A percentile compares a stretch with the other conserved stretches of the same genome.
Conservation (phyloP, 2,797 vertebrate species). For the Myotis planiceps region DNA sequence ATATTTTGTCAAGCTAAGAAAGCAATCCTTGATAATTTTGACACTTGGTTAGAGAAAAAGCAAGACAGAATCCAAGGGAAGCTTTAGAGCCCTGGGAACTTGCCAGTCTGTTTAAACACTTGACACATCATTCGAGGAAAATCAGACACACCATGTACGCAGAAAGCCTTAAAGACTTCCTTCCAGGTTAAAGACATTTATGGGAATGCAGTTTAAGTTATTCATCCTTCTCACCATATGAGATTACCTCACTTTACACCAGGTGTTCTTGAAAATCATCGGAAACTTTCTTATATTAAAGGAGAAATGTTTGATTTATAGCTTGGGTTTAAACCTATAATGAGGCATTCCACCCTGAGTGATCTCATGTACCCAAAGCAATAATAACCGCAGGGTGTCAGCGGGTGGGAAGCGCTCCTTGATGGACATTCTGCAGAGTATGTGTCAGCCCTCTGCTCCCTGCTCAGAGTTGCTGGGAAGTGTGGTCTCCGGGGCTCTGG, state of each 20-base stretch:
- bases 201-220: background rate
- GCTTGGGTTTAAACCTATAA: slow-evolving; percentile 46
- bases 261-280: slow-evolving; percentile 65
- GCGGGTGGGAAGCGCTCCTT: background rate
- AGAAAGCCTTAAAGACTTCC: slow-evolving; percentile 36
- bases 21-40: slow-evolving; percentile 26
- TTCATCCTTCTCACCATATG: background rate
- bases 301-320: slow-evolving; percentile 63
- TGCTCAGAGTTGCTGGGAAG: background rate
- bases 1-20: slow-evolving; percentile 61
- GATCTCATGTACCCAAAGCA: slow-evolving; percentile 39
- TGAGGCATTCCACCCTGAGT: slow-evolving; percentile 46
- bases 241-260: slow-evolving; percentile 47
- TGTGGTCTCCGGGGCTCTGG: background rate
- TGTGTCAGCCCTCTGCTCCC: background rate
- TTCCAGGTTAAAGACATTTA: slow-evolving; percentile 53
- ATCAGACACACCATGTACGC: background rate
- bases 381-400: background rate
- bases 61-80: background rate
- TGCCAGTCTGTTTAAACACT: slow-evolving; percentile 51
- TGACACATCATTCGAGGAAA: slow-evolving; percentile 51
- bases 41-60: slow-evolving; percentile 48
- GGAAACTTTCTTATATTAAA: slow-evolving; percentile 57
- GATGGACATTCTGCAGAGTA: background rate
- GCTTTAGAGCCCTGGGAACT: slow-evolving; percentile 10